Base-by-base conservation (phyloP, 37 sponge, comb jelly and placozoan genomes). In the Axinella damicornis region DNA sequence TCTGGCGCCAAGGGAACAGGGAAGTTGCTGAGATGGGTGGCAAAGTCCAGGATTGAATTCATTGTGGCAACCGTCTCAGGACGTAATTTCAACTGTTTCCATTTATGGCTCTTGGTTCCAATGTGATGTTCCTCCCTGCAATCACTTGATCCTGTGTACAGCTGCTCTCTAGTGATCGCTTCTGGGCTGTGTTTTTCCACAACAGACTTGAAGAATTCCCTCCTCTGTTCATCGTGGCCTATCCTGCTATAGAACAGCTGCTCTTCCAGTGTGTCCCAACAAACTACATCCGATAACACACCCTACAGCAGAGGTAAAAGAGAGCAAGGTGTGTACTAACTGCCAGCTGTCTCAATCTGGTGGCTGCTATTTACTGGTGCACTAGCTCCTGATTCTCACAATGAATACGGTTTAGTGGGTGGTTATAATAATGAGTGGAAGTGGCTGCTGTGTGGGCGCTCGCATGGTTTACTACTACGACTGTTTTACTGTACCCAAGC, bases 201-300 rank as follows among this genome's bases (percentile, higher is more conserved):
- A 68, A 35, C 40, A 13, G 24, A 40, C 25, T 82, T 56, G 24
- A 83, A 73, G 0, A 83, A 21, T 6, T 72, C 52, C 35, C 53
- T 54, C 12, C 65, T 60, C 28, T 55, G 66, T 31, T 76, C 70
- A 60, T 79, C 74, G 18, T 57, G 35, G 25, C 89, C 84, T 6
- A 41, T 37, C 38, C 71, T 80, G 30, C 71, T 41, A 38, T 69
- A 39, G 17, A 79, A 27, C 77, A 92, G 76, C 80, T 93, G 87
- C 27, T 82, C 71, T 32, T 93, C 86, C 20, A 93, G 83, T 24
- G 74, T 77, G 46, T 80, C 62, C 94, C 94, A 93, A 53, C 84
- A 69, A 15, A 89, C 87, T 34, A 84, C 66, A 18, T 55, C 59
- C 20, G 86, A 76, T 22, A 93, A 69, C 16, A 89, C 38, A 12